Conservation (phyloP, 2,888 invertebrate genomes). For the Dascillus cervinus region DNA sequence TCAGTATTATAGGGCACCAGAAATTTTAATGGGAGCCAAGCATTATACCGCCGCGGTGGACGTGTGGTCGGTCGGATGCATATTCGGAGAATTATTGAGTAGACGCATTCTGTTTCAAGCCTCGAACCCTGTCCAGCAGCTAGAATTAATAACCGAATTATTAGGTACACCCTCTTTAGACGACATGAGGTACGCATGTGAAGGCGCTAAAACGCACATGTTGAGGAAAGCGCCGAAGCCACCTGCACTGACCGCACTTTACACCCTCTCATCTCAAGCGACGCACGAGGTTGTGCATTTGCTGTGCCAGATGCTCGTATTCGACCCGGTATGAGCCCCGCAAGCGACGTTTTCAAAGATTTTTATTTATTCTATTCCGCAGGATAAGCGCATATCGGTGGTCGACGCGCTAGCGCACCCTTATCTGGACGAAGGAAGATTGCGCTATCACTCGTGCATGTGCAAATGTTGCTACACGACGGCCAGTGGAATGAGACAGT, state of each 20-base stretch:
- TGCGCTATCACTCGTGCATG: conserved; percentile 99
- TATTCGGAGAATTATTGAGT: conserved; percentile 95
- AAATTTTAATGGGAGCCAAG: conserved; percentile 97
- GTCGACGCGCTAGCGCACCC: conserved; percentile 94
- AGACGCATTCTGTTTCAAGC: conserved; percentile 96
- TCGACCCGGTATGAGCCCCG: conserved; percentile 92
- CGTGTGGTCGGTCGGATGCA: conserved; percentile 99
- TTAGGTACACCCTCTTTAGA: conserved; percentile 92
- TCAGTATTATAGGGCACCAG: conserved; percentile 98
- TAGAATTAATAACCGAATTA: conserved; percentile 96
- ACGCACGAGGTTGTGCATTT: conserved; percentile 98
- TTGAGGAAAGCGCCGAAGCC: conserved; percentile 79
- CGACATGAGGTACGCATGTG: conserved; percentile 96
- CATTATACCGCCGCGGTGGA: conserved; percentile 96
- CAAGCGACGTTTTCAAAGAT: conserved; percentile 42
- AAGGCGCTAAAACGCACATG: conserved; percentile 90
- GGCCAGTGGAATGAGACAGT: conserved; percentile 71
- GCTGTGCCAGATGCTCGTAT: conserved; percentile 93
- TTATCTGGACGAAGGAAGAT: conserved; percentile 94
- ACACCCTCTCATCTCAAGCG: conserved; percentile 82
- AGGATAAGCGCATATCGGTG: conserved; percentile 91
- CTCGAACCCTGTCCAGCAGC: conserved; percentile 92
- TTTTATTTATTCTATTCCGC: conserved; percentile 20
- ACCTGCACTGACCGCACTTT: conserved; percentile 81
- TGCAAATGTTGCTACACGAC: conserved; percentile 94